Conservation (phyloP, 2,113 vertebrate species). For the Dicerorhinus sumatrensis region DNA sequence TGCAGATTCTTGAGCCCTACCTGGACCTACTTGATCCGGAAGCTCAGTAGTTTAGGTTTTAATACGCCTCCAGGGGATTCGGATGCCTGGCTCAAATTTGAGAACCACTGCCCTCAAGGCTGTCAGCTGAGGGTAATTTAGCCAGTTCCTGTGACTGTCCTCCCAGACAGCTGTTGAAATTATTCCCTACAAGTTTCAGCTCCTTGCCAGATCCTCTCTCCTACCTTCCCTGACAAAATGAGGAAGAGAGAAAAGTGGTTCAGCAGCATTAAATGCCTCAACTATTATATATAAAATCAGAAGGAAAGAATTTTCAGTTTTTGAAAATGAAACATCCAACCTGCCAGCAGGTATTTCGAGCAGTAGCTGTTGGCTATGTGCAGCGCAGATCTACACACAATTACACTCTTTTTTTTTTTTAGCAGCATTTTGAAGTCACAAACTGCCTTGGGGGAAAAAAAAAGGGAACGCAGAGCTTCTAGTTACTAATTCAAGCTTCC, state of each 20-base stretch:
- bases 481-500: conserved; percentile 74
- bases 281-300: conserved; percentile 73
- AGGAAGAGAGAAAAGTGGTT: conserved; percentile 56
- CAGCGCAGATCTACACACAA: conserved; percentile 19
- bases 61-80: neutral
- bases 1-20: neutral
- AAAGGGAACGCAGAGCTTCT: conserved; percentile 56
- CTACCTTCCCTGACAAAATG: conserved; percentile 65
- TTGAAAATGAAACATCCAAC: conserved; percentile 73
- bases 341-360: conserved; percentile 67
- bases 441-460: conserved; percentile 52
- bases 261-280: conserved; percentile 53
- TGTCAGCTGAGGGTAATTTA: neutral
- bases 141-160: neutral
- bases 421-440: conserved; percentile 72
- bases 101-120: neutral
- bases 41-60: neutral
- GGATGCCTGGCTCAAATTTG: neutral
- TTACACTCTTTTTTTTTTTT: neutral
- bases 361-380: conserved; percentile 60
- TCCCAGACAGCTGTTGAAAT: conserved; percentile 23
- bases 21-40: neutral
- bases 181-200: conserved; percentile 18
- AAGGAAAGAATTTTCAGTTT: conserved; percentile 74
- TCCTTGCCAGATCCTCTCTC: conserved; percentile 49